Percentiles rank a stretch among this genome's conserved stretches.
These are phyloP conservation scores for Agonum fuliginosum DNA, from an alignment of 2,888 invertebrate genomes.

Conservation along the genomic window DNA sequence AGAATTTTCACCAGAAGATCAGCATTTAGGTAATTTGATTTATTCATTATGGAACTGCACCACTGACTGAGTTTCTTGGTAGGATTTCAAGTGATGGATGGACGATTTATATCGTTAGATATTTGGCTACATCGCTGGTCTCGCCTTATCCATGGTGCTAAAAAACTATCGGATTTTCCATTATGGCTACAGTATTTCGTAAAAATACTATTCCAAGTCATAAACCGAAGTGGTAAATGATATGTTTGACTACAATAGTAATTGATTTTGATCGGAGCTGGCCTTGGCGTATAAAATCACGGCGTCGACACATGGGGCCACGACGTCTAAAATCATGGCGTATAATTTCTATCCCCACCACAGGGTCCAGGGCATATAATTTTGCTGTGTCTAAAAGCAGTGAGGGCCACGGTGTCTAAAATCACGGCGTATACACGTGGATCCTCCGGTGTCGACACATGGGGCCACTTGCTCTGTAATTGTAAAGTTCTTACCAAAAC, in stretches of 20 bases:
- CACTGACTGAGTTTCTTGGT: conserved; percentile 54
- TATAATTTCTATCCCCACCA: no score
- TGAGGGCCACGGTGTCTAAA: no score
- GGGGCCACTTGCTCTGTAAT: no score
- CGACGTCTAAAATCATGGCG: no score
- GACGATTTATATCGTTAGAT: conserved; percentile 77
- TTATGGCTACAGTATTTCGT: conserved; percentile 85
- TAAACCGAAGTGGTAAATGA: conserved; percentile 79
- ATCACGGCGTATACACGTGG: no score
- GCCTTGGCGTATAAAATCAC: no score
- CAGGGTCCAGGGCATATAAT: no score
- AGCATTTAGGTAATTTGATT: conserved; percentile 74
- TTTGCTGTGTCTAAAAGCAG: no score
- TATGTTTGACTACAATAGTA: not conserved
- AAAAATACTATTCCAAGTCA: conserved; percentile 82
- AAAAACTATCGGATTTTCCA: conserved; percentile 79
- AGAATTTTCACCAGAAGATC: conserved; percentile 74
- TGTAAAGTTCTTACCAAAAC: no score
- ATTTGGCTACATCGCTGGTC: conserved; percentile 85
- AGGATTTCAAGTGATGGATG: conserved; percentile 71
- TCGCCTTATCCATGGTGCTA: conserved; percentile 74
- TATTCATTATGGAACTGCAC: conserved; percentile 4
- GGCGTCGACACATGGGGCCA: no score
- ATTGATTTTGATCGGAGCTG: not conserved
- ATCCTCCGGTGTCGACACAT: no score